Evolutionary conservation across 37 sponge, comb jelly and placozoan species (phyloP).

Genomic region (Mnemiopsis leidyi): DNA sequence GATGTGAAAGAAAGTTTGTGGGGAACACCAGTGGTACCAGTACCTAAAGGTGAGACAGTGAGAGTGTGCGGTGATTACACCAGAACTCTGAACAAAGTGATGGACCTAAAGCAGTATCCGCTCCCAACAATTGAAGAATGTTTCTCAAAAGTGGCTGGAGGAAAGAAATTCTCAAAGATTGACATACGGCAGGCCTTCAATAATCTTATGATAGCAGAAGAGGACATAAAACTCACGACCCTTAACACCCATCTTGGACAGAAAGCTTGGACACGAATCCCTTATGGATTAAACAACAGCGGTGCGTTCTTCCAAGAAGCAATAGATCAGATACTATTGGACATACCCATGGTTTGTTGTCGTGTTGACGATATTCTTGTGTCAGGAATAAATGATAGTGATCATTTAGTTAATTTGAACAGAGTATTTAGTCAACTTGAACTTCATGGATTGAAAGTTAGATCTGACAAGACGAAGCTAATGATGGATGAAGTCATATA

Average conservation of each 20-base stretch:
- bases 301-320: not conserved
- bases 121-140: constrained; percentile 60
- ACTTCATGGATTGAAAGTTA: not conserved
- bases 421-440: not conserved
- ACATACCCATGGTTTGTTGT: not conserved
- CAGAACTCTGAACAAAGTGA: constrained; percentile 24
- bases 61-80: constrained; percentile 67
- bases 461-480: not conserved
- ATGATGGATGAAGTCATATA: not conserved
- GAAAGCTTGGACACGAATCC: constrained; percentile 58
- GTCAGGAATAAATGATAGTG: not conserved
- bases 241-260: constrained; percentile 74
- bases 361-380: constrained; percentile 10
- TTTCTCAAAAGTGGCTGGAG: constrained; percentile 49
- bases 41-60: constrained; percentile 17
- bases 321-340: not conserved
- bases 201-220: constrained; percentile 64
- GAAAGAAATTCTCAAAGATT: constrained; percentile 68
- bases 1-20: constrained; percentile 46
- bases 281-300: constrained; percentile 55
- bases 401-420: not conserved
- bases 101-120: constrained; percentile 50
- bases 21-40: constrained; percentile 67
- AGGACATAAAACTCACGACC: constrained; percentile 17
- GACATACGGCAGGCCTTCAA: constrained; percentile 71